phyloP scores from a whole-genome alignment of 1,140 invertebrate species.

The Chironomus striatipennis region DNA sequence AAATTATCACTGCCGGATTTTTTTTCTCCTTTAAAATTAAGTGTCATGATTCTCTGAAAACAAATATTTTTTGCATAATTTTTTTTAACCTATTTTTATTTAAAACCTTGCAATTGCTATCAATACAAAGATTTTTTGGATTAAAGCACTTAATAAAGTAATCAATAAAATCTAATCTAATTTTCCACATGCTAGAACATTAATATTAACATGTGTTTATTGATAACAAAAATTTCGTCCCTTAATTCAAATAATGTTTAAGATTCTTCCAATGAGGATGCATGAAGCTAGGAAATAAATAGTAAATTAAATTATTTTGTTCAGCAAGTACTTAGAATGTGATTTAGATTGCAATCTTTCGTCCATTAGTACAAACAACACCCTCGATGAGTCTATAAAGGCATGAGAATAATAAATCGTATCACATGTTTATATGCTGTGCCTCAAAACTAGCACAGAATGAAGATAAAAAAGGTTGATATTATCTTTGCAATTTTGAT shows the following conservation, averaged over 20 bases:
- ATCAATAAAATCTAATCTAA: not conserved
- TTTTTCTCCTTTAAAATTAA: not conserved
- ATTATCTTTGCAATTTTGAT: not conserved
- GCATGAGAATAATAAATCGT: too few relatives aligned
- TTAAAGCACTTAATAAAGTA: not conserved
- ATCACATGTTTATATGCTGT: too few relatives aligned
- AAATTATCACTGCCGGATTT: constrained; percentile 1
- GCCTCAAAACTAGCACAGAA: too few relatives aligned
- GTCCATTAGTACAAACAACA: not conserved
- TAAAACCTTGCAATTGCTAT: not conserved
- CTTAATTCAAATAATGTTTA: too few relatives aligned
- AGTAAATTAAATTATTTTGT: not conserved
- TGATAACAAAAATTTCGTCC: constrained; percentile 19
- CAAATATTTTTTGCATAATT: not conserved
- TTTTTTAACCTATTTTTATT: too few relatives aligned
- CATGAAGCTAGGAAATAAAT: not conserved
- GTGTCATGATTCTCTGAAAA: not conserved
- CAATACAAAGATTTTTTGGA: not conserved
- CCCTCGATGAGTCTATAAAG: not conserved
- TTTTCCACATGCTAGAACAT: constrained; percentile 18
- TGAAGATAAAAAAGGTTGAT: not conserved
- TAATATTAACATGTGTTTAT: constrained; percentile 21
- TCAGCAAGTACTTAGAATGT: not conserved
- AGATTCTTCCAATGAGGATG: too few relatives aligned
- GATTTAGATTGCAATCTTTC: constrained; percentile 2